Evolutionary conservation across 2,797 vertebrate species (phyloP), one percentile per base, ranked within the genome.

Genomic region (Brachymystax lenok): DNA sequence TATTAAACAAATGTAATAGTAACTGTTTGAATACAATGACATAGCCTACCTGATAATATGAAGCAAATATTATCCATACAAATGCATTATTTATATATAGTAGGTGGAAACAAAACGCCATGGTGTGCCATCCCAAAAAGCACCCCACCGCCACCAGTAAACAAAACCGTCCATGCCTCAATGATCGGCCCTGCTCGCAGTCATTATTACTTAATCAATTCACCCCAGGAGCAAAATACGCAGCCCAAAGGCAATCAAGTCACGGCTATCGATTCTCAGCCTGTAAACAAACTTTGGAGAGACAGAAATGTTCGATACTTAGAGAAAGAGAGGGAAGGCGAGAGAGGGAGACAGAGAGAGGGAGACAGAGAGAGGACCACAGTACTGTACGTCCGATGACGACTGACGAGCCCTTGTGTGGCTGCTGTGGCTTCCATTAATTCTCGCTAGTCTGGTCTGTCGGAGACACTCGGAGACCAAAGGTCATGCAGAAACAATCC

Each of bases 131-230:
- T 79, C 89, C 86, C 85, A 84, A 80, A 80, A 87, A 87, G 27
- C 88, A 87, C 76, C 85, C 64, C 79, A 85, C 84, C 56, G 83
- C 84, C 86, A 84, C 83, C 85, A 87, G 91, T 91, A 91, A 93
- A 92, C 91, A 93, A 92, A 93, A 88, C 90, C 90, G 13, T 89
- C 83, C 87, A 86, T 68, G 83, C 89, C 88, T 91, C 91, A 92
- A 92, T 95, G 90, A 93, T 92, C 89, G 90, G 90, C 93, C 93
- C 92, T 93, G 92, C 93, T 94, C 89, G 87, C 91, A 93, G 94
- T 96, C 94, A 96, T 97, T 95, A 97, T 96, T 94, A 95, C 96
- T 96, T 95, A 96, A 96, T 97, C 96, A 94, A 95, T 96, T 94
- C 95, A 91, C 95, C 95, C 94, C 94, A 92, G 91, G 93, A 96